These are phyloP conservation scores for Gymnoscopelus microlampas DNA, from an alignment of 2,797 vertebrate species.

Conservation along the genomic window DNA sequence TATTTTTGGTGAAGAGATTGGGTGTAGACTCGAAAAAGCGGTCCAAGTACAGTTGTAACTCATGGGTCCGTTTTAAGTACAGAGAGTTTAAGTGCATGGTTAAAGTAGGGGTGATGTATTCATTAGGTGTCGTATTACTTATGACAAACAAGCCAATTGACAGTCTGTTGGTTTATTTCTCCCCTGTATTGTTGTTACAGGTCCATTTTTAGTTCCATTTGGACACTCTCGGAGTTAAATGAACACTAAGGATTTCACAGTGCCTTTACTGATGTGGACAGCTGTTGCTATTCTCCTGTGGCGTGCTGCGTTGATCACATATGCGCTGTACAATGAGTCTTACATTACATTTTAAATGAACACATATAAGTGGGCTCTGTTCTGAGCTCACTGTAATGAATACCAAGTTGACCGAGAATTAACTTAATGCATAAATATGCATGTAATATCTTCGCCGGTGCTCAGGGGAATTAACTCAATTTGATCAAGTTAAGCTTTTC, in stretches of 20 bases:
- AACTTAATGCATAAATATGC: constrained; percentile 72
- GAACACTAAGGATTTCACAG: no score
- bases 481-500: constrained; percentile 67
- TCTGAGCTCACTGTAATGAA: constrained; percentile 64
- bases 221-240: no score
- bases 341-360: constrained; percentile 56
- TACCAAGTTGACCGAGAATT: constrained; percentile 67
- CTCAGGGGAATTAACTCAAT: constrained; percentile 64
- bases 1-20: no score
- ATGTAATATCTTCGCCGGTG: constrained; percentile 66
- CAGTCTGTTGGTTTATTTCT: constrained; percentile 24
- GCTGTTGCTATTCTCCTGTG: constrained; percentile 55
- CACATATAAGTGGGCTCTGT: constrained; percentile 48
- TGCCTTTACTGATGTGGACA: constrained; percentile 48
- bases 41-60: no score
- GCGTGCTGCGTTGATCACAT: constrained; percentile 31
- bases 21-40: no score
- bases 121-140: constrained; percentile 36
- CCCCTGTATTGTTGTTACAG: constrained; percentile 16
- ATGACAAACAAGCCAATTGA: constrained; percentile 50
- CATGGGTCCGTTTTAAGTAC: no score
- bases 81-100: no score
- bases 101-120: no score
- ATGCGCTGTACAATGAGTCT: constrained; percentile 32
- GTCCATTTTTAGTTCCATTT: no score